Conservation (phyloP, 37 sponge, comb jelly and placozoan species). For the Spongilla lacustris region DNA sequence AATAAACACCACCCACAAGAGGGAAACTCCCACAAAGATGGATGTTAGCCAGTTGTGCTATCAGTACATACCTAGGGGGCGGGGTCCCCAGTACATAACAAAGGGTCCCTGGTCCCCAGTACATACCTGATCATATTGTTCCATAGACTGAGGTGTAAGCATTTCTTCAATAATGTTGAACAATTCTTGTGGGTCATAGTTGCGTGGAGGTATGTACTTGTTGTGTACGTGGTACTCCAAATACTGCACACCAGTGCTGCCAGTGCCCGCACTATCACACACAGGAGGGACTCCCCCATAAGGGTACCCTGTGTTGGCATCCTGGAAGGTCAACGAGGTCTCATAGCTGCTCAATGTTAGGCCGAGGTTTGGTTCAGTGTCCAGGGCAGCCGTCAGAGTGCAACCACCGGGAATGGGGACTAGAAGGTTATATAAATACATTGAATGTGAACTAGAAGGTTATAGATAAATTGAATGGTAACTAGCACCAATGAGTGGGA, state of each 20-base stretch:
- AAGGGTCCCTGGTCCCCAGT: too few species aligned
- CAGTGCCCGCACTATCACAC: neutral
- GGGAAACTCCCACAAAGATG: too few species aligned
- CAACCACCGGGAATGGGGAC: conserved; percentile 60
- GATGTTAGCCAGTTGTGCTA: too few species aligned
- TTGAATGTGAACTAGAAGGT: too few species aligned
- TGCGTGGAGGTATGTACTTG: neutral
- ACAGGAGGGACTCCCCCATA: too few species aligned
- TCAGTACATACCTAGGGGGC: neutral
- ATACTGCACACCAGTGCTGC: neutral
- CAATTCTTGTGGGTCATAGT: neutral
- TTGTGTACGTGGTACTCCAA: neutral
- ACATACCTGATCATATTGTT: neutral
- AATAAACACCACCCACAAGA: too few species aligned
- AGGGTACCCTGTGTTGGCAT: neutral
- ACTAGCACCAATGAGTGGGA: too few species aligned
- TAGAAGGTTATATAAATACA: too few species aligned
- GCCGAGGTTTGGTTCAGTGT: conserved; percentile 26
- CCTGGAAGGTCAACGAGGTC: conserved; percentile 17
- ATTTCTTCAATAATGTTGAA: neutral
- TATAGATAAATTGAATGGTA: too few species aligned
- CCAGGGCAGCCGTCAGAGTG: conserved; percentile 34
- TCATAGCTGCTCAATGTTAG: neutral
- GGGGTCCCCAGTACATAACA: too few species aligned
- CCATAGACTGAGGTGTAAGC: neutral